Conservation (phyloP, 2,888 invertebrate species). For the Cheilosia pagana region DNA sequence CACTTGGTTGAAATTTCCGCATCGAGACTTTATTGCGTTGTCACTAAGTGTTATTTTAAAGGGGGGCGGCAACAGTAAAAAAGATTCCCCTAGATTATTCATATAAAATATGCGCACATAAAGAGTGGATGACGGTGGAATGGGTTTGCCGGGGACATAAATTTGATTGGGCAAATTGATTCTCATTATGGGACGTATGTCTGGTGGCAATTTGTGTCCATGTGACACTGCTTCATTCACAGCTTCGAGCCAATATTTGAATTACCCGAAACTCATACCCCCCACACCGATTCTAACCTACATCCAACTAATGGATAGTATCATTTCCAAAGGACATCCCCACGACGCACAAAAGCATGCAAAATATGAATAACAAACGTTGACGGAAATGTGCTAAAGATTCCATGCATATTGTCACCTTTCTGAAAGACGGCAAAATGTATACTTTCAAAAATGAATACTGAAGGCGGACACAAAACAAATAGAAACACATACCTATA, state of each 20-base stretch:
- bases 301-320: slow-evolving; percentile 62
- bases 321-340: slow-evolving; percentile 39
- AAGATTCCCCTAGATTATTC: slow-evolving; percentile 47
- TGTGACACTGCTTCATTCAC: too few relatives aligned
- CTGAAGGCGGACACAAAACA: slow-evolving; percentile 19
- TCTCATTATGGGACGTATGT: neutral
- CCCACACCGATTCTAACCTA: slow-evolving; percentile 41
- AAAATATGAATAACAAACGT: slow-evolving; percentile 57
- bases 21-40: slow-evolving; percentile 51
- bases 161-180: slow-evolving; percentile 35
- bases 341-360: slow-evolving; percentile 38
- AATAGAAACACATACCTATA: slow-evolving; percentile 1
- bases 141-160: slow-evolving; percentile 12
- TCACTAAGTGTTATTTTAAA: slow-evolving; percentile 61
- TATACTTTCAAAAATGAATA: slow-evolving; percentile 63
- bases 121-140: slow-evolving; percentile 7
- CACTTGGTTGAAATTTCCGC: slow-evolving; percentile 52
- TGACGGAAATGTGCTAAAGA: slow-evolving; percentile 61
- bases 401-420: slow-evolving; percentile 69
- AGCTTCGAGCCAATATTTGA: slow-evolving; percentile 2
- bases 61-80: slow-evolving; percentile 14
- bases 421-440: slow-evolving; percentile 50
- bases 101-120: slow-evolving; percentile 24
- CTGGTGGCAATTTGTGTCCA: neutral
- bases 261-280: slow-evolving; percentile 31